A percentile compares a stretch with the other conserved stretches of the same genome.
These are phyloP conservation scores for Brachionus koreanus DNA, from an alignment of 1,140 invertebrate species.

Conservation along the genomic window DNA sequence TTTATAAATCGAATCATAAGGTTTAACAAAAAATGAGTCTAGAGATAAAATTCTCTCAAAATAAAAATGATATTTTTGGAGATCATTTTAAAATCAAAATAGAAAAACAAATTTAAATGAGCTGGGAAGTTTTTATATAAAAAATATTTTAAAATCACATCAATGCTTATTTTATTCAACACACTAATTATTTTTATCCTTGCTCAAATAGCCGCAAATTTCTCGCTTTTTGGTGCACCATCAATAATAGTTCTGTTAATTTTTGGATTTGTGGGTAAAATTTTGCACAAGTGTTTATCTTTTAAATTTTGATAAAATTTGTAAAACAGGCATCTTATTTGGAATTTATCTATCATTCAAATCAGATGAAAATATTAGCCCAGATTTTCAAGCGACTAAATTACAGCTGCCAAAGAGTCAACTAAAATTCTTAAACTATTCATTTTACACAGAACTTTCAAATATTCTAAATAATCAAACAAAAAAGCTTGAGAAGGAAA, in stretches of 20 bases:
- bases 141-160: not conserved
- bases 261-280: not conserved
- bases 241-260: not conserved
- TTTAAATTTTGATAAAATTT: not conserved
- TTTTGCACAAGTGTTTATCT: not conserved
- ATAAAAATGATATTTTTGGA: not conserved
- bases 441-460: not conserved
- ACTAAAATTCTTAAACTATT: not conserved
- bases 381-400: not conserved
- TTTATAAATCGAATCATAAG: not conserved
- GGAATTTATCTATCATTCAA: not conserved
- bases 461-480: slow-evolving; percentile 11
- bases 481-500: not conserved
- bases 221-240: not conserved
- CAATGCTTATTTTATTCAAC: not conserved
- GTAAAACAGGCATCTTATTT: not conserved
- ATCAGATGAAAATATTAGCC: not conserved
- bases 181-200: not conserved
- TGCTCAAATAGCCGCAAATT: not conserved
- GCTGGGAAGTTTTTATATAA: not conserved
- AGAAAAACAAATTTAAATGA: not conserved
- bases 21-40: not conserved
- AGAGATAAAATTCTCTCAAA: not conserved
- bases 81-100: not conserved
- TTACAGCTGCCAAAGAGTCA: not conserved